These are phyloP conservation scores for Embidobia sp. DNA, from an alignment of 2,888 invertebrate genomes.

Conservation along the genomic window DNA sequence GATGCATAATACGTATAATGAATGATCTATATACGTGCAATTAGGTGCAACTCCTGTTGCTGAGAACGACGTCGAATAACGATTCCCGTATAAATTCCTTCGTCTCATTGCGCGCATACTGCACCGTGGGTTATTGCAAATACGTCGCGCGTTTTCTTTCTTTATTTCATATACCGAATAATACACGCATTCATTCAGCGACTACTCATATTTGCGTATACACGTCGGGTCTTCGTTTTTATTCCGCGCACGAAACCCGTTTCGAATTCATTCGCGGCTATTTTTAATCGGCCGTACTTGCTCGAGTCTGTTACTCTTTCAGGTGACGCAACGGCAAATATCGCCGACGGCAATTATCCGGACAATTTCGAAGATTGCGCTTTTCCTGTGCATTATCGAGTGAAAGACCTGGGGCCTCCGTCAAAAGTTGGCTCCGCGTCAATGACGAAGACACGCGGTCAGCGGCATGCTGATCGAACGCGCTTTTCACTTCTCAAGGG, in stretches of 20 bases:
- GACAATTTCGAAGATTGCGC: slow-evolving; percentile 23
- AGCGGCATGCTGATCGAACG: slow-evolving; percentile 53
- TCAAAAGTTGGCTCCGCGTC: slow-evolving; percentile 50
- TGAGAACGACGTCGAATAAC: slow-evolving; percentile 64
- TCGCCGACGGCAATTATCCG: not conserved
- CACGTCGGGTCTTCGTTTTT: slow-evolving; percentile 23
- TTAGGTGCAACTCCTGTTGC: slow-evolving; percentile 61
- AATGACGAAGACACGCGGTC: slow-evolving; percentile 49
- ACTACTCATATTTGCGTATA: slow-evolving; percentile 50
- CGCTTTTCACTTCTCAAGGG: slow-evolving; percentile 73
- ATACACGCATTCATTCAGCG: slow-evolving; percentile 52
- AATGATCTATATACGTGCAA: slow-evolving; percentile 54
- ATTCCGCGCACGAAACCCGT: slow-evolving; percentile 2
- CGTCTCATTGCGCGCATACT: slow-evolving; percentile 64
- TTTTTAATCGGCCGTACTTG: not conserved
- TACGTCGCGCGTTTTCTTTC: slow-evolving; percentile 64
- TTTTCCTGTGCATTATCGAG: slow-evolving; percentile 35
- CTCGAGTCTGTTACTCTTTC: too few relatives aligned
- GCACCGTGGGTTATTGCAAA: slow-evolving; percentile 61
- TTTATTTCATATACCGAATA: slow-evolving; percentile 58
- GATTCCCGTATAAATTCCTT: slow-evolving; percentile 67
- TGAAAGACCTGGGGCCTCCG: slow-evolving; percentile 49
- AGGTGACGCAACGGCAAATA: too few relatives aligned
- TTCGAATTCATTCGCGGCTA: not conserved
- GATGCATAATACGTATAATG: slow-evolving; percentile 40